Evolutionary conservation across 2,113 vertebrate species (phyloP).

Genomic region (Salvelinus sp.): DNA sequence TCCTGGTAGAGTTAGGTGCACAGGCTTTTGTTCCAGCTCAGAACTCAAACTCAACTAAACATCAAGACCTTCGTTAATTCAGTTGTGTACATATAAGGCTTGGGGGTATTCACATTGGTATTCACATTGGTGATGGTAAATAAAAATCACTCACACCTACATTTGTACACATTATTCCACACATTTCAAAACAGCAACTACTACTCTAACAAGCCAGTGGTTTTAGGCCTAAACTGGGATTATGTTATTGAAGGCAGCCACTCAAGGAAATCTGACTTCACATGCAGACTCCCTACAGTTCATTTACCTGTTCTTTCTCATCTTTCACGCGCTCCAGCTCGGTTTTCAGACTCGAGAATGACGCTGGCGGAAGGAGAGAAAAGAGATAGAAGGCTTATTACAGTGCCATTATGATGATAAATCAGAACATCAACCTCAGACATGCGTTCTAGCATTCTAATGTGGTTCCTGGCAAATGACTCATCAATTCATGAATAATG

Average conservation of each 20-base stretch:
- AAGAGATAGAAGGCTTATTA: constrained; percentile 21
- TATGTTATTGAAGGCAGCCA: not conserved
- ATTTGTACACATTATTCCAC: too few relatives aligned
- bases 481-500: constrained; percentile 27
- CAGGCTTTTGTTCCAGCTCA: too few relatives aligned
- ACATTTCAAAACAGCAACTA: too few relatives aligned
- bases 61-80: too few relatives aligned
- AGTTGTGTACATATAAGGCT: too few relatives aligned
- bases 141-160: too few relatives aligned
- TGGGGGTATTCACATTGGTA: too few relatives aligned
- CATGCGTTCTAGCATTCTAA: constrained; percentile 3
- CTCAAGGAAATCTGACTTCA: not conserved
- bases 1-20: too few relatives aligned
- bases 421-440: constrained; percentile 14
- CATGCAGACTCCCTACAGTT: not conserved
- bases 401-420: constrained; percentile 14
- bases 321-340: constrained; percentile 90
- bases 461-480: not conserved
- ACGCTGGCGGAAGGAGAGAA: constrained; percentile 75
- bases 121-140: too few relatives aligned
- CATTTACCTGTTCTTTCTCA: constrained; percentile 87
- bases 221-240: not conserved
- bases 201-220: too few relatives aligned
- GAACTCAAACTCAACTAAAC: too few relatives aligned
- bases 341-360: constrained; percentile 90